Evolutionary conservation across 2,113 vertebrate genomes (phyloP), one percentile per base, ranked within the genome.

Genomic region (Stercorarius parasiticus): DNA sequence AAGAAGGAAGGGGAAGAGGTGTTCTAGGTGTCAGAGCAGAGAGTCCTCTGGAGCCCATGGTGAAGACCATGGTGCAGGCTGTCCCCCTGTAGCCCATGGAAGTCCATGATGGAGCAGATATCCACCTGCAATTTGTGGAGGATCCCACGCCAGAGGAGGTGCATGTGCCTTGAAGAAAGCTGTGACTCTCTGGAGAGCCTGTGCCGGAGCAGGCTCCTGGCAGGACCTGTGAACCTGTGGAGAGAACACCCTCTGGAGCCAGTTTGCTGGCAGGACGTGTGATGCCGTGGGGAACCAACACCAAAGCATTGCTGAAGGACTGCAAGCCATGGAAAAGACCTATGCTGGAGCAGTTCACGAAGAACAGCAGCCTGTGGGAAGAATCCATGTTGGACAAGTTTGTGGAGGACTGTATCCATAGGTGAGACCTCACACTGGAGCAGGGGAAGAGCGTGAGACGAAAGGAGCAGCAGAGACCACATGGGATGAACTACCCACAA

Each of bases 211-310:
- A 64, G n/a, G 6, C 5, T 88, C 5, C 15, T 47, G 36, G 5
- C 6, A 52, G 23, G 19, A 34, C 3, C 17, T 52, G 14, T 26
- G 16, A 13, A 7, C 13, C 16, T 27, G 3, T 15, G 14, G 16
- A 14, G 9, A 53, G 23, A 4, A 3, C 1, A 8, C 9, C 38
- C 2, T 2, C 3, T 20, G 25, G 6, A 50, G 4, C 4, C 23
- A 10, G 4, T 45, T 62, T 82, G 7, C 55, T 66, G 25, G 9
- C 38, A 56, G 11, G 12, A 56, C 14, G 77, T 62, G 27, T 65
- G 8, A 23, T 15, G 4, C 2, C 2, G 2, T 8, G 22, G 18
- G 7, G 13, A 2, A 30, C 9, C 2, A 1, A 34, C 1, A 2
- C 17, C 62, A 36, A 21, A 67, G 11, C 8, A 40, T 4, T 29